Evolutionary conservation across 2,888 invertebrate species (phyloP).

Genomic region (Hypercompe scribonia): DNA sequence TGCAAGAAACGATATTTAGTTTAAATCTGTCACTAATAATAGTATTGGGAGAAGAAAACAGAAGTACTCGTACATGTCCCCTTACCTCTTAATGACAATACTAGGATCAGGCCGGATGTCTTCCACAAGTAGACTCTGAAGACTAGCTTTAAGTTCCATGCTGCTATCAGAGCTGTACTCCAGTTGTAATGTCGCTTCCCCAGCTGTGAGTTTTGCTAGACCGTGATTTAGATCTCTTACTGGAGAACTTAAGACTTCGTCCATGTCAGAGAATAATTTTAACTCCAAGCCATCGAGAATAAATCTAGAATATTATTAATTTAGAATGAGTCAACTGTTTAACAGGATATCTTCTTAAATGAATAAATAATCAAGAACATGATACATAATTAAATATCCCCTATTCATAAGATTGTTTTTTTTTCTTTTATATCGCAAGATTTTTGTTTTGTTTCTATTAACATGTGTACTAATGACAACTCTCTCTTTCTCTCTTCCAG

Average conservation of each 20-base stretch:
- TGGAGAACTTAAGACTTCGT: conserved; percentile 91
- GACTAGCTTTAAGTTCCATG: conserved; percentile 89
- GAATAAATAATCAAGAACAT: neutral
- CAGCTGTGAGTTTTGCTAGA: conserved; percentile 89
- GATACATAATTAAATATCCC: neutral
- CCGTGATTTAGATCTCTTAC: conserved; percentile 91
- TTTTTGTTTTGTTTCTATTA: too few species aligned
- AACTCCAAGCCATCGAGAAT: conserved; percentile 90
- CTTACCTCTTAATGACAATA: conserved; percentile 87
- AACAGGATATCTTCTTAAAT: neutral
- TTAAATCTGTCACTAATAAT: neutral
- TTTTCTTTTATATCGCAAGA: too few species aligned
- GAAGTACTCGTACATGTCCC: neutral
- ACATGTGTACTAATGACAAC: too few species aligned
- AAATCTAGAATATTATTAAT: conserved; percentile 70
- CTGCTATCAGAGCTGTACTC: conserved; percentile 90
- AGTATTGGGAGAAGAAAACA: neutral
- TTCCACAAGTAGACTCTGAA: conserved; percentile 89
- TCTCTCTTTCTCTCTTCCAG: too few species aligned
- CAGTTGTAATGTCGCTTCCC: conserved; percentile 88
- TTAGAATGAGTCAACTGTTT: too few species aligned
- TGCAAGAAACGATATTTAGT: conserved; percentile 54
- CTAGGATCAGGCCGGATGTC: conserved; percentile 90
- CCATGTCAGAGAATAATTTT: conserved; percentile 90
- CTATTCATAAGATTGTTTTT: too few species aligned